Percentiles rank a stretch among this genome's conserved stretches.
These are phyloP conservation scores for Bhutanitis thaidina DNA, from an alignment of 2,888 invertebrate species.

Conservation along the genomic window DNA sequence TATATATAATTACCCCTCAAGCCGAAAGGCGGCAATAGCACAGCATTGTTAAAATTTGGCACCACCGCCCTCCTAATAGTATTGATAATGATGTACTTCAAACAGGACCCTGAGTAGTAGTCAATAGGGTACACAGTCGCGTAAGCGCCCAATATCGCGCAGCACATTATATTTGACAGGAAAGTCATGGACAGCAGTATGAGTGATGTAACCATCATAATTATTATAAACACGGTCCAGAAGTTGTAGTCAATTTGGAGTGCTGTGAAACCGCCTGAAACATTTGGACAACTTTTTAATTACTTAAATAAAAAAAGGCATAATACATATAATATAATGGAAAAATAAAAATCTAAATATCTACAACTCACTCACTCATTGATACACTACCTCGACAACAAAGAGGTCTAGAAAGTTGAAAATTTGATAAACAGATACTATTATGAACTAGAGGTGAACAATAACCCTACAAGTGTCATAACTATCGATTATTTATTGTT, in stretches of 20 bases:
- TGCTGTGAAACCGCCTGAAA: slow-evolving; percentile 66
- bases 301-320: neutral
- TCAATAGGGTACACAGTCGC: slow-evolving; percentile 81
- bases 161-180: slow-evolving; percentile 81
- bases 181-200: slow-evolving; percentile 70
- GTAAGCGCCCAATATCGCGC: slow-evolving; percentile 83
- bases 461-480: no score
- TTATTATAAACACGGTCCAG: slow-evolving; percentile 80
- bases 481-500: no score
- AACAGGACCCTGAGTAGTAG: slow-evolving; percentile 81
- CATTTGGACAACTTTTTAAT: slow-evolving; percentile 6
- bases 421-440: no score
- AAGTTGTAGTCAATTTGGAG: slow-evolving; percentile 80
- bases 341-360: no score
- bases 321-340: no score
- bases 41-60: slow-evolving; percentile 77
- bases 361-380: no score
- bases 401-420: no score
- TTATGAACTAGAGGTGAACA: no score
- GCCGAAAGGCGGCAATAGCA: slow-evolving; percentile 81
- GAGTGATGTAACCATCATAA: slow-evolving; percentile 70
- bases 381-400: no score
- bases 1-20: slow-evolving; percentile 66
- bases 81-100: slow-evolving; percentile 85
- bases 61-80: slow-evolving; percentile 82